These are phyloP conservation scores for Gryllus longicercus DNA, from an alignment of 2,888 invertebrate species.

Conservation along the genomic window DNA sequence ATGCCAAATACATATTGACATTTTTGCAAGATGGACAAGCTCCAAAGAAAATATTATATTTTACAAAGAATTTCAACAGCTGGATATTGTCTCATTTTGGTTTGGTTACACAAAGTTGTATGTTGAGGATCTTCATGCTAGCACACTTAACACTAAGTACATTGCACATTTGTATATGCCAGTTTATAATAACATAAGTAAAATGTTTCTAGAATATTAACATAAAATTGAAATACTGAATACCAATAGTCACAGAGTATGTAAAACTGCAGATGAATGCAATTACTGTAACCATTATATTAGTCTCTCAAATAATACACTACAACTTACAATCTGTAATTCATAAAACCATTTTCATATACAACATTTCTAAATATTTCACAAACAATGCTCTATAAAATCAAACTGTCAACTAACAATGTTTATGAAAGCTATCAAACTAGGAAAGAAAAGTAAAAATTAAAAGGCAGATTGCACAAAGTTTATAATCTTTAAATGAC, in stretches of 20 bases:
- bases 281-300: neutral
- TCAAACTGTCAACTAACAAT: neutral
- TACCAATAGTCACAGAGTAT: neutral
- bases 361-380: neutral
- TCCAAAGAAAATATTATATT: too few relatives aligned
- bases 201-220: neutral
- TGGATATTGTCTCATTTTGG: neutral
- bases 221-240: neutral
- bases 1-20: too few relatives aligned
- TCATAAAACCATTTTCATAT: neutral
- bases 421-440: neutral
- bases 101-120: neutral
- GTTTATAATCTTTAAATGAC: neutral
- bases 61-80: neutral
- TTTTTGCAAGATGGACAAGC: too few relatives aligned
- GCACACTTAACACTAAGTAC: neutral
- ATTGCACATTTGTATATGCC: neutral
- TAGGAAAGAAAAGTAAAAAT: neutral
- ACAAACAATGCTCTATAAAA: neutral
- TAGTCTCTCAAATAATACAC: neutral
- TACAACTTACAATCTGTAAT: neutral
- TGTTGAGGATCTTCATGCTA: neutral
- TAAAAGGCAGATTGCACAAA: neutral
- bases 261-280: neutral
- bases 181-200: neutral